Evolutionary conservation across 2,797 vertebrate species (phyloP).

Genomic region (Chelon labrosus): DNA sequence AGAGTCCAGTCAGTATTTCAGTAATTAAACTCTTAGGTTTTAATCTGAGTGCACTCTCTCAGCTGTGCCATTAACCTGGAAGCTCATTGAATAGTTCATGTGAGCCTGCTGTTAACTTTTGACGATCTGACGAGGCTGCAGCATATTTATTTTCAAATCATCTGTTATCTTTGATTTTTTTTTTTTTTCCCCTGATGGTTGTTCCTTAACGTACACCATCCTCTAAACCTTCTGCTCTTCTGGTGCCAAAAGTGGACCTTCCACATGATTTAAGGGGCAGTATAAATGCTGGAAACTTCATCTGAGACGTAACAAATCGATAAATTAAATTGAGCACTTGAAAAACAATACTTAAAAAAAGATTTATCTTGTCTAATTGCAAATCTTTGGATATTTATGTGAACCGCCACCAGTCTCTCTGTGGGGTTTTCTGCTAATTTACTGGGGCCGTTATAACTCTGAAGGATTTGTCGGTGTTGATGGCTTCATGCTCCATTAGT

Average conservation of each 20-base stretch:
- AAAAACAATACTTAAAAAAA: constrained; percentile 16
- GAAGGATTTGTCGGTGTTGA: constrained; percentile 50
- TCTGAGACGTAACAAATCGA: no score
- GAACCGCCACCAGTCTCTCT: not conserved
- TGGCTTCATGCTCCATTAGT: constrained; percentile 65
- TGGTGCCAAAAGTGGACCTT: constrained; percentile 10
- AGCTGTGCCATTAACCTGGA: no score
- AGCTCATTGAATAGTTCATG: not conserved
- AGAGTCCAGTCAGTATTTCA: not conserved
- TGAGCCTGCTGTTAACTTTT: not conserved
- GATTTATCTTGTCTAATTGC: constrained; percentile 33
- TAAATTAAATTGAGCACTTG: constrained; percentile 20
- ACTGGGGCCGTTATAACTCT: constrained; percentile 43
- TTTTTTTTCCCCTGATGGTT: not conserved
- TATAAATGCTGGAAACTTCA: constrained; percentile 25
- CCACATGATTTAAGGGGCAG: constrained; percentile 4
- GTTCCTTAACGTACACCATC: not conserved
- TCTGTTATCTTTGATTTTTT: not conserved
- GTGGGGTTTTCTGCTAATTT: constrained; percentile 45
- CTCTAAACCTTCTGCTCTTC: constrained; percentile 3
- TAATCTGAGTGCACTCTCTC: no score
- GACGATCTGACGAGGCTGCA: no score
- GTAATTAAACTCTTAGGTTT: no score
- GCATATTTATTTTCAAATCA: no score
- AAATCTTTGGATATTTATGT: constrained; percentile 46